phyloP scores from a whole-genome alignment of 1,140 invertebrate species.

The Dinoponera quadriceps region DNA sequence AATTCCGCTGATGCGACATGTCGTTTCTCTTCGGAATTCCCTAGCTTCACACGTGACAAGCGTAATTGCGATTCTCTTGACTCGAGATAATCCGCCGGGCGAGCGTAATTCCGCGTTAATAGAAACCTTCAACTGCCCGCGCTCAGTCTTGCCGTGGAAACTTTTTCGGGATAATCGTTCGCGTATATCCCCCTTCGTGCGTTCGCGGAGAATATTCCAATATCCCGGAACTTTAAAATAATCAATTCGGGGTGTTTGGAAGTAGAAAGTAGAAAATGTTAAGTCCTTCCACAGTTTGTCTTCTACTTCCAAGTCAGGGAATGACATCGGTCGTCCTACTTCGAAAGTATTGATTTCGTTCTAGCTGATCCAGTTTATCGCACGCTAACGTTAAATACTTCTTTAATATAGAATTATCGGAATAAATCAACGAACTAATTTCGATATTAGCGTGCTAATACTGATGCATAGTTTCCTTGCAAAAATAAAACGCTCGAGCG shows the following conservation, averaged over 20 bases:
- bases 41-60: constrained; percentile 24
- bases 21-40: constrained; percentile 37
- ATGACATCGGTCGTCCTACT: constrained; percentile 21
- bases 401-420: constrained; percentile 19
- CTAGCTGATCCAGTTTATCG: constrained; percentile 8
- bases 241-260: not conserved
- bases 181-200: not conserved
- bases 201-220: constrained; percentile 22
- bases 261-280: constrained; percentile 2
- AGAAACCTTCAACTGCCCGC: constrained; percentile 17
- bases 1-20: constrained; percentile 65
- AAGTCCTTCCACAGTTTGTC: not conserved
- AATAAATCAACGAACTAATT: constrained; percentile 35
- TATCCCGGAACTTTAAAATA: constrained; percentile 29
- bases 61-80: constrained; percentile 41
- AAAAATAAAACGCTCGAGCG: not conserved
- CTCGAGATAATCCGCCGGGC: constrained; percentile 30
- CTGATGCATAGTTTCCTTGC: constrained; percentile 7
- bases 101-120: constrained; percentile 35
- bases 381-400: constrained; percentile 7
- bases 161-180: constrained; percentile 1
- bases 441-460: not conserved
- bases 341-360: constrained; percentile 43
- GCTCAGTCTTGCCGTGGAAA: not conserved
- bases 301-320: not conserved